Percentiles rank a stretch among this genome's conserved stretches.
Evolutionary conservation across 1,140 invertebrate genomes (phyloP).

Genomic region (Asobara japonica): DNA sequence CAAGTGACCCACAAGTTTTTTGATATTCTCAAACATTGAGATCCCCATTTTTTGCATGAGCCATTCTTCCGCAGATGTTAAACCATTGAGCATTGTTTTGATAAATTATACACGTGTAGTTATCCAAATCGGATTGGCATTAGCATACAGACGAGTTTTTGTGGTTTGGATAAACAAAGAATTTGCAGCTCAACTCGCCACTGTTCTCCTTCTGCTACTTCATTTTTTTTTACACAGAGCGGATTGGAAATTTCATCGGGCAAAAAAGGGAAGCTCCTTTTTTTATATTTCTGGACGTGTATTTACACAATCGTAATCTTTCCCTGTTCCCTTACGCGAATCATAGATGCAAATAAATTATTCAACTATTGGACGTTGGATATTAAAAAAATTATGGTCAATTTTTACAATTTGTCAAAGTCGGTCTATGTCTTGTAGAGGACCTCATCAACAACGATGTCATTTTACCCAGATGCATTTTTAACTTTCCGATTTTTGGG

Average conservation of each 20-base stretch:
- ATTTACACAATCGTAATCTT: no score
- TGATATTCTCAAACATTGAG: no score
- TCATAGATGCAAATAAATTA: no score
- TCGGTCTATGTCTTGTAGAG: no score
- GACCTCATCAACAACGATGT: no score
- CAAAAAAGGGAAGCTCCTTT: background rate
- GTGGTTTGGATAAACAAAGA: conserved; percentile 14
- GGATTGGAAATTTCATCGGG: background rate
- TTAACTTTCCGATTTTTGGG: no score
- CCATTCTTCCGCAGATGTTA: conserved; percentile 17
- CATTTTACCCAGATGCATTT: no score
- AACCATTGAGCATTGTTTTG: conserved; percentile 22
- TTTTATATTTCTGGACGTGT: background rate
- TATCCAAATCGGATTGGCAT: conserved; percentile 21
- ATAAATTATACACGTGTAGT: conserved; percentile 31
- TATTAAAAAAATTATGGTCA: no score
- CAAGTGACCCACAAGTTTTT: no score
- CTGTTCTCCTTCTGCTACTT: background rate
- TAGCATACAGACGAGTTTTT: conserved; percentile 32
- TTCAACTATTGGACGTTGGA: no score
- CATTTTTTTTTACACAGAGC: background rate
- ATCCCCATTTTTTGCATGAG: conserved; percentile 5
- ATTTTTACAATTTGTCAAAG: no score
- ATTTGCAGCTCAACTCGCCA: background rate
- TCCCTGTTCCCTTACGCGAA: background rate